Conservation (phyloP, 1,140 invertebrate species). For the Apolygus lucorum region DNA sequence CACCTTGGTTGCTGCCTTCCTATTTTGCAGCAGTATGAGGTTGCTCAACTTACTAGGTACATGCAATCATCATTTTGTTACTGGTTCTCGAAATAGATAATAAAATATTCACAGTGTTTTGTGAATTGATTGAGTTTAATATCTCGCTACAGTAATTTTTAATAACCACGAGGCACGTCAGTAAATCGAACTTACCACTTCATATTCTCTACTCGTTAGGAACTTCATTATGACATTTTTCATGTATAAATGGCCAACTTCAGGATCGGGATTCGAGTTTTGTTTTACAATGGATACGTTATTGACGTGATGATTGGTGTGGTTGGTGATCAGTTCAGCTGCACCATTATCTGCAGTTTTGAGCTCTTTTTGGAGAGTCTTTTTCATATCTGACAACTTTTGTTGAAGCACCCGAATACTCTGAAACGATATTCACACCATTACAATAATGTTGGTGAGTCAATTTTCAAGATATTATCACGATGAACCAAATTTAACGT, state of each 20-base stretch:
- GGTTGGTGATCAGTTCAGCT: conserved; percentile 16
- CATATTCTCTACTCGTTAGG: conserved; percentile 71
- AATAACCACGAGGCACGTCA: no score
- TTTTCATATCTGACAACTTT: conserved; percentile 77
- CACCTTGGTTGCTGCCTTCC: no score
- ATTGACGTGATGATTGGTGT: conserved; percentile 17
- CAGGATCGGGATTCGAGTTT: conserved; percentile 46
- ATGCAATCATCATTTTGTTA: background rate
- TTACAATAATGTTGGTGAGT: no score
- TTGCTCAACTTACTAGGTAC: no score
- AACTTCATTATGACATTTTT: conserved; percentile 91
- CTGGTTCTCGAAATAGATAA: background rate
- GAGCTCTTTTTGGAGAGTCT: conserved; percentile 79
- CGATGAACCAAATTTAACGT: no score
- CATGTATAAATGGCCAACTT: conserved; percentile 78
- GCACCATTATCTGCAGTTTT: conserved; percentile 33
- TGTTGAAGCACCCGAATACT: conserved; percentile 81
- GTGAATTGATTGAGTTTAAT: no score
- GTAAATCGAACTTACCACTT: conserved; percentile 44
- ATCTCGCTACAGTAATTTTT: no score
- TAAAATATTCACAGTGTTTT: background rate
- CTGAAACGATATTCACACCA: conserved; percentile 50
- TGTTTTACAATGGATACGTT: background rate
- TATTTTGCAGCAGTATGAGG: no score
- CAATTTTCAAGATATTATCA: no score